A percentile compares a stretch with the other conserved stretches of the same genome.
These are phyloP conservation scores for Nemotelus pantherinus DNA, from an alignment of 2,888 invertebrate genomes.

Conservation along the genomic window DNA sequence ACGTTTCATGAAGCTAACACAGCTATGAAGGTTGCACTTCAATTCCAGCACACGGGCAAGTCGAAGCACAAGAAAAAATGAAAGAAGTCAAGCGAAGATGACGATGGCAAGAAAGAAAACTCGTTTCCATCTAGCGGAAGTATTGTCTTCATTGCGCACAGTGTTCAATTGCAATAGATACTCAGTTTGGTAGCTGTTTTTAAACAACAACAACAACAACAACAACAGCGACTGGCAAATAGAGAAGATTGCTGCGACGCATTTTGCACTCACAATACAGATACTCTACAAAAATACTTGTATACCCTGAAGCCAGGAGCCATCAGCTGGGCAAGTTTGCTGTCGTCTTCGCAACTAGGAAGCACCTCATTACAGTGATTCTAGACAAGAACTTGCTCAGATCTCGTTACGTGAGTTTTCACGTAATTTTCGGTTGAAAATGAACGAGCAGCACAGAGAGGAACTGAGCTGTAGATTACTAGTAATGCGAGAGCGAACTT, in stretches of 20 bases:
- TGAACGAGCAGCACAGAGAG: background rate
- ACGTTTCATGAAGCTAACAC: background rate
- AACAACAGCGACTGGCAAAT: background rate
- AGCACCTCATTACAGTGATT: conserved; percentile 35
- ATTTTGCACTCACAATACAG: conserved; percentile 16
- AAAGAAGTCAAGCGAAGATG: conserved; percentile 12
- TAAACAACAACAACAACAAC: background rate
- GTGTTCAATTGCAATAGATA: too few species aligned
- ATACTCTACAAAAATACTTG: background rate
- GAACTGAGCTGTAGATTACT: background rate
- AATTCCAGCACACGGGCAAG: background rate
- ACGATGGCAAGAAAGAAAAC: background rate
- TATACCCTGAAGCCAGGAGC: background rate
- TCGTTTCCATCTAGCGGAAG: conserved; percentile 35
- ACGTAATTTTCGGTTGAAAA: conserved; percentile 24
- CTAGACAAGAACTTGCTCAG: conserved; percentile 31
- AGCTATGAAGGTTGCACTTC: background rate
- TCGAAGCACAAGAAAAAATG: conserved; percentile 6
- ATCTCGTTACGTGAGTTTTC: conserved; percentile 9
- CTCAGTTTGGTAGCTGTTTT: too few species aligned
- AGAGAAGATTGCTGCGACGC: background rate
- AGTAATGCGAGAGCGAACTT: background rate
- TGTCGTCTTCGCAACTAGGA: conserved; percentile 16
- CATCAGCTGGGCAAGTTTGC: background rate
- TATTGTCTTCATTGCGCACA: background rate